phyloP scores from a whole-genome alignment of 92 coral and sea anemone genomes.

The Zoanthus sansibaricus region DNA sequence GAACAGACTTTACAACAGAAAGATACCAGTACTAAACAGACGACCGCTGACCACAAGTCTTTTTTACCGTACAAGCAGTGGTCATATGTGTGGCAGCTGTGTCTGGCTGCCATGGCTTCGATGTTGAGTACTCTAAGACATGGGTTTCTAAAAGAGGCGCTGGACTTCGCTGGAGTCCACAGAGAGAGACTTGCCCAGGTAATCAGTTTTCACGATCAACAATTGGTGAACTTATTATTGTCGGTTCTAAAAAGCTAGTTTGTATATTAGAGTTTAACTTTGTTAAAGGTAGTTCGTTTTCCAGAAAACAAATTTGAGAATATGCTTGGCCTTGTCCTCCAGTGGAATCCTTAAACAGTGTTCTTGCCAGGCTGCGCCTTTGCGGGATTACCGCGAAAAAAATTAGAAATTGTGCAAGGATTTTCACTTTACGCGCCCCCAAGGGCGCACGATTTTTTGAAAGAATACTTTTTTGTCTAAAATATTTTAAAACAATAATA shows the following conservation, averaged over 20 bases:
- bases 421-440: too few species aligned
- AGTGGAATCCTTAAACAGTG: too few species aligned
- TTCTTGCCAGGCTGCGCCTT: too few species aligned
- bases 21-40: constrained; percentile 41
- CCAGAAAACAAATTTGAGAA: too few species aligned
- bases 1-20: constrained; percentile 13
- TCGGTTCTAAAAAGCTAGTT: background rate
- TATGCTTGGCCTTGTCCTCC: too few species aligned
- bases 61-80: constrained; percentile 60
- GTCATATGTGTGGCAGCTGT: constrained; percentile 90
- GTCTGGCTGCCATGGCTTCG: constrained; percentile 94
- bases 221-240: background rate
- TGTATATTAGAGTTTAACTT: too few species aligned
- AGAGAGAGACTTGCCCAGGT: constrained; percentile 89
- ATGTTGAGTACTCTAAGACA: constrained; percentile 89
- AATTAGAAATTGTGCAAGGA: too few species aligned
- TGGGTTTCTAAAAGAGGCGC: constrained; percentile 91
- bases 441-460: too few species aligned
- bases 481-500: too few species aligned
- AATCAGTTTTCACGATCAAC: background rate
- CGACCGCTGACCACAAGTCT: constrained; percentile 22
- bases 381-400: too few species aligned
- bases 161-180: constrained; percentile 97
- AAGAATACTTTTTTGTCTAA: too few species aligned
- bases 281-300: too few species aligned